These are phyloP conservation scores for Stichopus chloronotus DNA, from an alignment of 35 echinoderm and acorn worm species.

Conservation along the genomic window DNA sequence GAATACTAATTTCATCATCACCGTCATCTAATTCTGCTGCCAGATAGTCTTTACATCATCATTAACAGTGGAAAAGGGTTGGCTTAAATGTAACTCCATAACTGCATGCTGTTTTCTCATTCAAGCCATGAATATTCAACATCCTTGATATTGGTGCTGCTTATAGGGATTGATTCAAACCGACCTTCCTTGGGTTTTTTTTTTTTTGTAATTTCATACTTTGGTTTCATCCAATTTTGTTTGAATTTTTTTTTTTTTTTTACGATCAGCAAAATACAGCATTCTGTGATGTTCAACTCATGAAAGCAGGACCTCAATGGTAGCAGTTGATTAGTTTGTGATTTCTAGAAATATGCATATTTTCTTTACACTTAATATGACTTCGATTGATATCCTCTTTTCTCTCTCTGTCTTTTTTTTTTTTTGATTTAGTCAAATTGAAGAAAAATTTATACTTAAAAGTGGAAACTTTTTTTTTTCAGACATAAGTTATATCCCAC, in stretches of 20 bases:
- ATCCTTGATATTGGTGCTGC: constrained; percentile 1
- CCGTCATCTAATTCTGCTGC: constrained; percentile 14
- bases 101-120: constrained; percentile 1
- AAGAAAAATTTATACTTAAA: constrained; percentile 52
- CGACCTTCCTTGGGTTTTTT: too few species aligned
- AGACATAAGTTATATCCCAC: constrained; percentile 56
- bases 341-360: constrained; percentile 54
- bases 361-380: constrained; percentile 4
- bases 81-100: not conserved
- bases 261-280: not conserved
- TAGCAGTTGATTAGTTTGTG: constrained; percentile 24
- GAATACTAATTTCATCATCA: constrained; percentile 12
- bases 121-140: not conserved
- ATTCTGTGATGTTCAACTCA: constrained; percentile 18
- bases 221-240: too few species aligned
- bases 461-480: not conserved
- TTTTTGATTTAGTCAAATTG: constrained; percentile 34
- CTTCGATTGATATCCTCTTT: not conserved
- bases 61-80: not conserved
- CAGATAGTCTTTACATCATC: not conserved
- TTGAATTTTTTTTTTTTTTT: not conserved
- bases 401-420: not conserved
- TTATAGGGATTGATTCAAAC: not conserved
- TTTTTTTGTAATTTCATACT: too few species aligned
- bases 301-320: not conserved